Base-by-base conservation (phyloP, 2,797 vertebrate species). In the Myotis planiceps region DNA sequence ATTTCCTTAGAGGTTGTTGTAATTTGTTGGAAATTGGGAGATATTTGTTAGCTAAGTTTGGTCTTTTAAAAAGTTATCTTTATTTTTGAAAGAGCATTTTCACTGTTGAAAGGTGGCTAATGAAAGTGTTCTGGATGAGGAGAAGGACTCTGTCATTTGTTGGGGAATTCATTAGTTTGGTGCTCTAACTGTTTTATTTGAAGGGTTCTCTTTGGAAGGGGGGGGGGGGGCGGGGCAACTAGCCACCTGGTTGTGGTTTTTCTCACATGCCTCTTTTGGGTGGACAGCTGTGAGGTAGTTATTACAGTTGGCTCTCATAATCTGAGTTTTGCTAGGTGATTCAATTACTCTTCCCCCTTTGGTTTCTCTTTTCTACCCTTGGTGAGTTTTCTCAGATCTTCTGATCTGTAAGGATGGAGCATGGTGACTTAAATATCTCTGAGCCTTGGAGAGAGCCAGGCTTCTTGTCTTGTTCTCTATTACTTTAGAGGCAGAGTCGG, bases 231-330 rank as follows among this genome's bases (percentile, higher is more conserved):
- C 83, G 92, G 90, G 86, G 88, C 55, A 60, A 88, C 18, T 86
- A 94, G 91, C 84, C 96, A 79, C 95, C 94, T 95, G 93, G 80
- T 79, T 96, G 96, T 96, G 96, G 96, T 94, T 96, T 96, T 97
- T 96, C 91, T 94, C 83, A 55, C 92, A 65, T 68, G 68, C 32
- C 18, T 88, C 83, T 92, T 95, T 79, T 76, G 82, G 95, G 78
- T 84, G 84, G 93, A 91, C 87, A 96, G 93, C 95, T 94, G 72
- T 96, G 93, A 97, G 76, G 58, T 90, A 68, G 95, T 93, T 96
- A 94, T 93, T 96, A 82, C 78, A 91, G 78, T 96, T 95, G 79
- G 63, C 83, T 93, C 83, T 93, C 68, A 74, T 95, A 80, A 71
- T 94, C 51, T 79, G 89, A 92, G 66, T 92, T 95, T 92, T 93